A percentile compares a stretch with the other conserved stretches of the same genome.
Evolutionary conservation across 2,888 invertebrate species (phyloP).

Genomic region (Anarsia innoxiella): DNA sequence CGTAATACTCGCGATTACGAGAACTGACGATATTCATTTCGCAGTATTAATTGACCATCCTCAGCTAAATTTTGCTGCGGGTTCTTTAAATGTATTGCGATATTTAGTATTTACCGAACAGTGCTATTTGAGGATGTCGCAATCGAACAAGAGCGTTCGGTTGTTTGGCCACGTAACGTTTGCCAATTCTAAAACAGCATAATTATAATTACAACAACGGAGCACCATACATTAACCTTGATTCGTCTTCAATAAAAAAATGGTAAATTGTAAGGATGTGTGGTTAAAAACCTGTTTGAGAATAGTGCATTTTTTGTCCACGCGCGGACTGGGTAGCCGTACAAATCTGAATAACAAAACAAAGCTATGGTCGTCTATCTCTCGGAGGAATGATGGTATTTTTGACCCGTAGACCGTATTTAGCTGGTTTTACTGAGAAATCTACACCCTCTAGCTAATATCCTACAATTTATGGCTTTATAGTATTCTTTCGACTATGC

Average conservation of each 20-base stretch:
- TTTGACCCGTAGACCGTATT: too few relatives aligned
- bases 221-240: not conserved
- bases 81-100: not conserved
- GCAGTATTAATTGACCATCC: not conserved
- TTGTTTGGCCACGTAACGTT: conserved; percentile 2
- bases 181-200: not conserved
- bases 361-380: too few relatives aligned
- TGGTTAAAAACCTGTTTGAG: not conserved
- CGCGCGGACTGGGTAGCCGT: too few relatives aligned
- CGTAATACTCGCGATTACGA: not conserved
- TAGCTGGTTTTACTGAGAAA: too few relatives aligned
- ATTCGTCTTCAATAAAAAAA: not conserved
- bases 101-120: not conserved
- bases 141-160: not conserved
- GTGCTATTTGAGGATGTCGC: not conserved
- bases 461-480: too few relatives aligned
- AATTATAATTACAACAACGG: not conserved
- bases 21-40: not conserved
- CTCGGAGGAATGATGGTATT: too few relatives aligned
- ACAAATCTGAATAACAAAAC: too few relatives aligned
- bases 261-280: not conserved
- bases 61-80: not conserved
- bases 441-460: too few relatives aligned
- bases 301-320: too few relatives aligned
- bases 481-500: too few relatives aligned